Percentiles rank a stretch among this genome's conserved stretches.
Conservation (phyloP, 2,113 vertebrate species). For the Syrmaticus mikado region DNA sequence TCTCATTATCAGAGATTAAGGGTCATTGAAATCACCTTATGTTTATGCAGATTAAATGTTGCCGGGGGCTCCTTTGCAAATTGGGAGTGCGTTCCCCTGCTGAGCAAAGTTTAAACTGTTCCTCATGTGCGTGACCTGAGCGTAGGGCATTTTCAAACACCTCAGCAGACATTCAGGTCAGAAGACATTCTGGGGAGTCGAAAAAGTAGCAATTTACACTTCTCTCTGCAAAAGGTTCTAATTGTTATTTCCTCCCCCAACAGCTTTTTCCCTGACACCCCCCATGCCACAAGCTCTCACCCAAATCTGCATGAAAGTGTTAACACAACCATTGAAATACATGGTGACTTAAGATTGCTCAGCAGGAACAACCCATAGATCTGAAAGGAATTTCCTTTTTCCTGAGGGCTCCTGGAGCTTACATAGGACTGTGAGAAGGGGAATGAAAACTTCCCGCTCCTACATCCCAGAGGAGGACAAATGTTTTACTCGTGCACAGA, state of each 20-base stretch:
- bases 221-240: background rate
- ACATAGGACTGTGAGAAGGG: background rate
- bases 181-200: background rate
- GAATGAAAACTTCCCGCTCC: background rate
- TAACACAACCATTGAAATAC: background rate
- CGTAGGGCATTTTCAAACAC: background rate
- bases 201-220: background rate
- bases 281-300: background rate
- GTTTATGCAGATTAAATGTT: background rate
- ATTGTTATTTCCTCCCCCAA: background rate
- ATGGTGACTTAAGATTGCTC: constrained; percentile 25
- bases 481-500: background rate
- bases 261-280: background rate
- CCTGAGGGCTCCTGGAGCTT: constrained; percentile 19
- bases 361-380: constrained; percentile 5
- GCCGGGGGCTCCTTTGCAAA: background rate
- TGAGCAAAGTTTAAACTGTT: background rate
- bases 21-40: background rate
- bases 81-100: rapidly evolving
- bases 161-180: background rate
- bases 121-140: background rate
- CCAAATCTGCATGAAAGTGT: background rate
- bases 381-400: constrained; percentile 58
- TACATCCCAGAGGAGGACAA: background rate
- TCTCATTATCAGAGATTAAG: constrained; percentile 32